Base-by-base conservation (phyloP, 2,888 invertebrate species). In the Arge pagana region DNA sequence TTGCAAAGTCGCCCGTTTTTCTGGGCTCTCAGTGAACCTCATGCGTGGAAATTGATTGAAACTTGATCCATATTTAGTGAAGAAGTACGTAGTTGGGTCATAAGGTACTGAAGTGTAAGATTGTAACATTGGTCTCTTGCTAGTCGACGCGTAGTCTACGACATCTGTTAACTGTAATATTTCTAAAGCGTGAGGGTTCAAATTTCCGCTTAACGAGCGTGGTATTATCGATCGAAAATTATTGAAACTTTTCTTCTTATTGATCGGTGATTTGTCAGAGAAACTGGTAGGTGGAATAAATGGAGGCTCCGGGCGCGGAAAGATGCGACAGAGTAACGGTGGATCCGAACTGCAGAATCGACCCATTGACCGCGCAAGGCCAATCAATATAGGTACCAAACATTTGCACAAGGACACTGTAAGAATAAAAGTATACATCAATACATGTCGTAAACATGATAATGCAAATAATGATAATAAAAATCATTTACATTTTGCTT, bases 211-310 rank as follows among this genome's bases (percentile, higher is more conserved):
- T 64, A 96, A 80, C 15, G 95, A 95, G 24, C 94, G 84, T 0
- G 96, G 96, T 70, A 97, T 92, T 37, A 96, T 96, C 0, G 93
- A 89, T 41, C 95, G 82, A 69, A 88, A 90, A 66, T 86, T 88
- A 55, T 87, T 87, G 58, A 87, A 87, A 60, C 83, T 86, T 58
- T 85, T 81, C 18, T 87, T 84, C 62, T 87, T 87, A 50, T 83
- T 75, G 0, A 79, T 77, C 0, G 63, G 57, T 15, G 48, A 51
- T 26, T 61, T 63, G 42, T 73, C 70, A 26, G 64, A 37, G 48
- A 68, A 67, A 33, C 66, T 56, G 72, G 26, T 78, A 67, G 65
- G 80, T 70, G 21, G 78, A 77, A 68, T 78, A 77, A 64, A 78
- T 63, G 77, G 85, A 62, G 88, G 86, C 48, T 86, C 84, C 1